phyloP scores from a whole-genome alignment of 23 tunicate species.

The Halocynthia aurantium region DNA sequence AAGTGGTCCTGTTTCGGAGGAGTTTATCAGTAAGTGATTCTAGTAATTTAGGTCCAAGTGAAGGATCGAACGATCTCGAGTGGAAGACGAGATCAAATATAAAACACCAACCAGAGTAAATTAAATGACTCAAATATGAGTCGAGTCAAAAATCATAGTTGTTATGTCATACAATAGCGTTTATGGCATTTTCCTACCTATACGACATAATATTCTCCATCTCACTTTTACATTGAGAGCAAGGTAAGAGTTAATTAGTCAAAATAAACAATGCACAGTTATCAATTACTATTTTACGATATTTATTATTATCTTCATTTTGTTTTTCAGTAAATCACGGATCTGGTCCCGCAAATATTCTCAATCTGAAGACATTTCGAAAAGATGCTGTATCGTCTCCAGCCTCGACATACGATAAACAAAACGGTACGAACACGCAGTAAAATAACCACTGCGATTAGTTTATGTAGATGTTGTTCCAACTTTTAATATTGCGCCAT shows the following conservation, averaged over 20 bases:
- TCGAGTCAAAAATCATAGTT: too few relatives aligned
- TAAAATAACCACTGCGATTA: background rate
- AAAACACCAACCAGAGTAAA: background rate
- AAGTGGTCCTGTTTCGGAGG: conserved; percentile 49
- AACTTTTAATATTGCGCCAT: background rate
- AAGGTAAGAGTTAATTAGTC: background rate
- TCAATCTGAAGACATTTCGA: conserved; percentile 16
- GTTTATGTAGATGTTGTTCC: too few relatives aligned
- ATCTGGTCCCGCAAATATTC: conserved; percentile 39
- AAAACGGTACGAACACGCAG: background rate
- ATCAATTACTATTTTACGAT: background rate
- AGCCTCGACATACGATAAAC: background rate
- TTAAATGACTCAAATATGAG: background rate
- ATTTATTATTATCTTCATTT: background rate
- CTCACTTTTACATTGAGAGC: too few relatives aligned
- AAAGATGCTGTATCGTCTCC: conserved; percentile 15
- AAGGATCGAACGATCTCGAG: background rate
- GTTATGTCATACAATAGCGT: too few relatives aligned
- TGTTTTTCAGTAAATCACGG: conserved; percentile 37
- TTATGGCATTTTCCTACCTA: too few relatives aligned
- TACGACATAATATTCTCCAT: too few relatives aligned
- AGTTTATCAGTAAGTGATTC: conserved; percentile 34
- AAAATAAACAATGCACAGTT: background rate
- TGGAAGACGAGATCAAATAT: background rate
- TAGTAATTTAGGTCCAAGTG: background rate